Conservation (phyloP, 2,888 invertebrate species). For the Chrysodeixis includens region DNA sequence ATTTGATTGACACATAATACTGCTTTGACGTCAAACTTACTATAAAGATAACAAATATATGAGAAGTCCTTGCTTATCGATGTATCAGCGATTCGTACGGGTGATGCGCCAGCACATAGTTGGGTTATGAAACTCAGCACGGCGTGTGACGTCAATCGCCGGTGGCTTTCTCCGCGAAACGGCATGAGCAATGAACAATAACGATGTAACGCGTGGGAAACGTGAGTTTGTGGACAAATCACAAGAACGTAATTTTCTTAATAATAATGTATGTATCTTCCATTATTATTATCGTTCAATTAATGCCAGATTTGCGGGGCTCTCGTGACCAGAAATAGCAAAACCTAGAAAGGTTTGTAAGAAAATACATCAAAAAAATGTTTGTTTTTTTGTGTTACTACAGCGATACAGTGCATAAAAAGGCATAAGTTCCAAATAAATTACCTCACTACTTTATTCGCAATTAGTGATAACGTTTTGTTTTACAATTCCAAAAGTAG, state of each 20-base stretch:
- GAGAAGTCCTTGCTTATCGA: slow-evolving; percentile 53
- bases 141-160: slow-evolving; percentile 80
- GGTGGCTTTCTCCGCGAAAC: slow-evolving; percentile 78
- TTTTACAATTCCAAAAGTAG: too few species aligned
- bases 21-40: slow-evolving; percentile 54
- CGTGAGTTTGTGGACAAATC: slow-evolving; percentile 43
- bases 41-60: slow-evolving; percentile 41
- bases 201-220: slow-evolving; percentile 63
- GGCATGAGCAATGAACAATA: slow-evolving; percentile 49
- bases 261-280: background rate
- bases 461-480: too few species aligned
- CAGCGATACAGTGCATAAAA: too few species aligned
- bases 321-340: too few species aligned
- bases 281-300: too few species aligned
- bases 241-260: slow-evolving; percentile 15
- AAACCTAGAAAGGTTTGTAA: too few species aligned
- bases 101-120: slow-evolving; percentile 59
- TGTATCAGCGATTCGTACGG: slow-evolving; percentile 52
- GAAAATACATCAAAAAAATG: too few species aligned
- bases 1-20: slow-evolving; percentile 30
- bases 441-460: too few species aligned
- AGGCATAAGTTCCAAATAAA: too few species aligned
- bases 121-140: slow-evolving; percentile 71
- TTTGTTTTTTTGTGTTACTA: too few species aligned
- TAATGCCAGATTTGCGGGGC: too few species aligned